Percentiles rank a stretch among this genome's conserved stretches.
phyloP scores from a whole-genome alignment of 1,140 invertebrate genomes.

The Bombyx mori region DNA sequence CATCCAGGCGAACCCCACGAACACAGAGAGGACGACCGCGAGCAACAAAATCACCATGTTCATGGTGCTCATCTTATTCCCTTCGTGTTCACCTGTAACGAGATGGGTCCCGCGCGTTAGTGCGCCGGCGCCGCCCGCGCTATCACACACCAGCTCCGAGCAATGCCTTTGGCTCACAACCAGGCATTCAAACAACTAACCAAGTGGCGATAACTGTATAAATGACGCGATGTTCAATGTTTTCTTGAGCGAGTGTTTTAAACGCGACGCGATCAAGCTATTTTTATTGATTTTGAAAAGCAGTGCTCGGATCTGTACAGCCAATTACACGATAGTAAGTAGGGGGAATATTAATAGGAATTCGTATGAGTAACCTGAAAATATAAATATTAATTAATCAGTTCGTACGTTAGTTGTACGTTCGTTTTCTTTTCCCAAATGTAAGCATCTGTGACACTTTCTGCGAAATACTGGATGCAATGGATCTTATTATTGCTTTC shows the following conservation, averaged over 20 bases:
- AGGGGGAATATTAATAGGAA: slow-evolving; percentile 24
- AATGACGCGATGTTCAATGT: too few species aligned
- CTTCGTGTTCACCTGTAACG: slow-evolving; percentile 78
- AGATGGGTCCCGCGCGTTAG: slow-evolving; percentile 62
- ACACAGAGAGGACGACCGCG: slow-evolving; percentile 91
- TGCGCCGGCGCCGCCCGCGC: slow-evolving; percentile 57
- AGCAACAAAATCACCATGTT: slow-evolving; percentile 93
- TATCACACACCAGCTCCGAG: slow-evolving; percentile 36
- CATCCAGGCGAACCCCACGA: slow-evolving; percentile 94
- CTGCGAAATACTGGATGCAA: too few species aligned
- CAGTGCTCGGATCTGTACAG: slow-evolving; percentile 51
- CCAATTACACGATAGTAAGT: slow-evolving; percentile 35
- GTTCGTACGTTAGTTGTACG: too few species aligned
- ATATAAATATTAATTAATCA: slow-evolving; percentile 25
- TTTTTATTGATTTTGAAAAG: slow-evolving; percentile 33
- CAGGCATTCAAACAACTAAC: too few species aligned
- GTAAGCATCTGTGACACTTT: too few species aligned
- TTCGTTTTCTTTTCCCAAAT: too few species aligned
- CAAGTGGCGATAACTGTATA: too few species aligned
- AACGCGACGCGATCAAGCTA: too few species aligned
- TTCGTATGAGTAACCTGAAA: slow-evolving; percentile 39
- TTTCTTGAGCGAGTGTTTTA: too few species aligned
- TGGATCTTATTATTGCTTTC: too few species aligned
- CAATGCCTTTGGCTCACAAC: slow-evolving; percentile 27
- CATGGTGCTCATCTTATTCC: slow-evolving; percentile 88